These are phyloP conservation scores for Geothlypis trichas DNA, from an alignment of 2,113 vertebrate species.

Conservation along the genomic window DNA sequence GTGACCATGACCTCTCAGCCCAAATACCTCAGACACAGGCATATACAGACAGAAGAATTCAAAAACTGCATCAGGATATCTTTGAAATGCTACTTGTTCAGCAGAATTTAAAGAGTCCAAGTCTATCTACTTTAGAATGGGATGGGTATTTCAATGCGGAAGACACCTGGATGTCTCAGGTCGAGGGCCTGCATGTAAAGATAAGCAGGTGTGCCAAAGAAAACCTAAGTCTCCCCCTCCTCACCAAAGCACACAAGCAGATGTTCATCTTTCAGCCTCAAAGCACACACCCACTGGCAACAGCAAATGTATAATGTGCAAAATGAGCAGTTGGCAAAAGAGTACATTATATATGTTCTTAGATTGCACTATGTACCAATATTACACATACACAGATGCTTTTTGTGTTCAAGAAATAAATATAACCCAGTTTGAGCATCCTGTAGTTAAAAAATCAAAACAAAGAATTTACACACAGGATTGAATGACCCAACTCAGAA, in stretches of 20 bases:
- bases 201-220: not conserved
- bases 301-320: not conserved
- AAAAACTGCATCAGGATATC: not conserved
- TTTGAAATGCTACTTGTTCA: not conserved
- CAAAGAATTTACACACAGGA: not conserved
- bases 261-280: not conserved
- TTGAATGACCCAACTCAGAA: not conserved
- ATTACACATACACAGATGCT: not conserved
- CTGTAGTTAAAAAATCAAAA: not conserved
- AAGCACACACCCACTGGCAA: not conserved
- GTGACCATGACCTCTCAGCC: not conserved
- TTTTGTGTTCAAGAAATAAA: not conserved
- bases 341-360: not conserved
- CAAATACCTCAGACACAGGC: accelerated
- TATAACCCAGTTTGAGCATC: not conserved
- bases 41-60: not conserved
- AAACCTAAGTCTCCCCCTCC: not conserved
- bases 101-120: not conserved
- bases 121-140: not conserved
- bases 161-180: not conserved
- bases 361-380: not conserved
- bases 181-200: accelerated
- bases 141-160: not conserved
- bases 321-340: not conserved
- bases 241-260: not conserved